Conservation (phyloP, 2,888 invertebrate species). For the Alsophila aescularia region DNA sequence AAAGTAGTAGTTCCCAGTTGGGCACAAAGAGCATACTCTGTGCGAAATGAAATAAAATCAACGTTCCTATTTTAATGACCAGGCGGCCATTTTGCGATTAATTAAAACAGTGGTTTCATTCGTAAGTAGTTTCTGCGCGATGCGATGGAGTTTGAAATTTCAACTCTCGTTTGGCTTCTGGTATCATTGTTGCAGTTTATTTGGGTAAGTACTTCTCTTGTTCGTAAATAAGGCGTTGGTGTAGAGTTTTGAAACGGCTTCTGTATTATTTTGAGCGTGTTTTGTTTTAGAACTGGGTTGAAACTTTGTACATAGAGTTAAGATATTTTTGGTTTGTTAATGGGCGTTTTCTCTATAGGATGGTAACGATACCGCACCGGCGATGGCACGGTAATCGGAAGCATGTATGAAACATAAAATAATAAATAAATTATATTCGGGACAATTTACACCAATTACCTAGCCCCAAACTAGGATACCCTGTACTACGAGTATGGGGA, state of each 20-base stretch:
- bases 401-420: too few relatives aligned
- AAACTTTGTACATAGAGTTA: not conserved
- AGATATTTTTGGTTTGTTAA: not conserved
- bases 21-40: constrained; percentile 23
- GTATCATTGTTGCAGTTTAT: constrained; percentile 32
- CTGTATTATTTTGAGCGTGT: constrained; percentile 7
- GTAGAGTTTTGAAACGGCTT: constrained; percentile 10
- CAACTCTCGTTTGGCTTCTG: constrained; percentile 29
- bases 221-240: constrained; percentile 23
- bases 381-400: too few relatives aligned
- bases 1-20: not conserved
- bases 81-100: constrained; percentile 42
- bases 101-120: constrained; percentile 49
- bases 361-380: too few relatives aligned
- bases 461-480: too few relatives aligned
- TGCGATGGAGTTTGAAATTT: constrained; percentile 37
- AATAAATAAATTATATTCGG: too few relatives aligned
- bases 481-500: too few relatives aligned
- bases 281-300: constrained; percentile 1
- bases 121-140: constrained; percentile 30
- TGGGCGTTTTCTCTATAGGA: too few relatives aligned
- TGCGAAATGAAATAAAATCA: constrained; percentile 47
- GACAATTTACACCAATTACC: too few relatives aligned
- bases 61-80: constrained; percentile 48
- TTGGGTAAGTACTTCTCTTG: constrained; percentile 5